phyloP scores from a whole-genome alignment of 2,888 invertebrate genomes.

The Phragmatobia fuliginosa region DNA sequence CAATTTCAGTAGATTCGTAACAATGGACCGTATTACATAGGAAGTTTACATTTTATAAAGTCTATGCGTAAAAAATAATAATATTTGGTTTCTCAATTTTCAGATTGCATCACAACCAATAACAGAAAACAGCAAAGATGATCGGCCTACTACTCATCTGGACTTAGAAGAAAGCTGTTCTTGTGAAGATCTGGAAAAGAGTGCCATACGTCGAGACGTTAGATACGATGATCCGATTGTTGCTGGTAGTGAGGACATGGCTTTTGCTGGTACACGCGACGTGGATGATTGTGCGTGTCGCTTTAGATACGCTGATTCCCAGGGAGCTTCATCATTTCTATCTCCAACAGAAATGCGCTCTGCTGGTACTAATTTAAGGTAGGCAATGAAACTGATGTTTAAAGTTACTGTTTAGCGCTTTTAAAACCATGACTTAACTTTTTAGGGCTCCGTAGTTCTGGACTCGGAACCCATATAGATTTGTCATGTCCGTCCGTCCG shows the following conservation, averaged over 20 bases:
- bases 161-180: conserved; percentile 70
- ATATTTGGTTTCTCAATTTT: background rate
- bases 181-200: conserved; percentile 51
- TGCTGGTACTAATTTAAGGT: conserved; percentile 60
- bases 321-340: conserved; percentile 68
- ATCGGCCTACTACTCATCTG: conserved; percentile 49
- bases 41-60: too few species aligned
- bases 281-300: conserved; percentile 65
- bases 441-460: too few species aligned
- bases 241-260: conserved; percentile 11
- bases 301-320: conserved; percentile 60
- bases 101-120: conserved; percentile 67
- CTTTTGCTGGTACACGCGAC: conserved; percentile 25
- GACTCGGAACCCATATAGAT: too few species aligned
- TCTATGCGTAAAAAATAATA: too few species aligned
- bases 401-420: too few species aligned
- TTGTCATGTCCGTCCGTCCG: too few species aligned
- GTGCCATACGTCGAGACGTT: conserved; percentile 10
- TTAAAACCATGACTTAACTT: too few species aligned
- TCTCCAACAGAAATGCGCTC: conserved; percentile 62
- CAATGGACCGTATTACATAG: too few species aligned
- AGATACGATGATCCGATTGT: conserved; percentile 6
- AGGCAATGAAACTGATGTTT: conserved; percentile 18
- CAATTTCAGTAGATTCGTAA: too few species aligned
- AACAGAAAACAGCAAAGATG: conserved; percentile 40